Evolutionary conservation across 2,797 vertebrate species (phyloP), one percentile per base, ranked within the genome.

Genomic region (Holocentrus rufus): DNA sequence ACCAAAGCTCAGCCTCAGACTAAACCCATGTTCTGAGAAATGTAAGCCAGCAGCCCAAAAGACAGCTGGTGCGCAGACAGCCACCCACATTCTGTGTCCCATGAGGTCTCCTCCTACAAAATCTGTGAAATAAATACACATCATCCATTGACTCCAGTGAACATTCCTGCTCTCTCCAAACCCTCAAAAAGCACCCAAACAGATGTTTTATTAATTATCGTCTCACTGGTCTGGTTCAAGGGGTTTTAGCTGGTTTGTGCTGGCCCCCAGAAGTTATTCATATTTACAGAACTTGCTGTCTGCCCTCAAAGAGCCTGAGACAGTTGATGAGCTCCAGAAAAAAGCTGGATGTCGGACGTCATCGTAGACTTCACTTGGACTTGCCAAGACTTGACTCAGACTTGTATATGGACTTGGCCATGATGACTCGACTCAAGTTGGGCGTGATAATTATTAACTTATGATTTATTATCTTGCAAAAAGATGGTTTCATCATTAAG

Each of bases 101-200:
- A 31, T 14, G 9, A 22, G 59, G 25, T 11, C 47, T 4, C 30
- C 14, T 44, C 36, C 53, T 7, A 3, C 23, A 23, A 34, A 56
- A 49, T 68, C 11, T 0, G 53, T 13, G 53, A 56, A 57, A 57
- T 30, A 47, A 68, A 57, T 2, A 31, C 18, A 5, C 54, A 72
- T 9, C 69, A 72, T 44, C 39, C 39, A 17, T 64, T 5, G 0
- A 56, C 69, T 54, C 50, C n/a, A 6, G 42, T 72, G 23, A 47
- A 47, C 34, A 60, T 64, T 2, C 50, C 69, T 13, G 39, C 25
- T 31, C 52, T 56, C 5, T 49, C 69, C 13, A 15, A 55, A 23
- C 22, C 15, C 36, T 62, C 5, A 31, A 14, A 18, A 55, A 46
- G 7, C 50, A 71, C 3, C 25, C 50, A 4, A 18, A 71, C 5